phyloP scores from a whole-genome alignment of 2,888 invertebrate genomes.

The Hedya salicella region DNA sequence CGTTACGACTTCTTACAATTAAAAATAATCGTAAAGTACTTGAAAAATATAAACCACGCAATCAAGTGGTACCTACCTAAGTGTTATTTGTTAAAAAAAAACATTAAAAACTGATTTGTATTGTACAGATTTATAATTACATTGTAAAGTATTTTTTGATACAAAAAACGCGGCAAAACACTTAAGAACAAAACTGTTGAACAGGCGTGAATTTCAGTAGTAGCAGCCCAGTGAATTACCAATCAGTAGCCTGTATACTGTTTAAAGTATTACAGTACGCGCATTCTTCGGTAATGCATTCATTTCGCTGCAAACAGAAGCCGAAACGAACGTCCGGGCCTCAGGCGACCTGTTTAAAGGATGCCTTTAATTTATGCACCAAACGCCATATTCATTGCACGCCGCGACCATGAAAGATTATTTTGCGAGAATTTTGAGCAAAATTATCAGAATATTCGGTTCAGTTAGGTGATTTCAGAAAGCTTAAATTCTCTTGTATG shows the following conservation, averaged over 20 bases:
- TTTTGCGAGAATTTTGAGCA: constrained; percentile 10
- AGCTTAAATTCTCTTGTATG: too few species aligned
- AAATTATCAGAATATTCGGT: neutral
- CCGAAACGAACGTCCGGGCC: constrained; percentile 78
- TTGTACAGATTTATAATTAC: too few species aligned
- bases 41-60: too few species aligned
- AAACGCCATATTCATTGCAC: constrained; percentile 27
- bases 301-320: constrained; percentile 80
- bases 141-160: too few species aligned
- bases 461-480: neutral
- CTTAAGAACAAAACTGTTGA: neutral
- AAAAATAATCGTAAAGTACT: too few species aligned
- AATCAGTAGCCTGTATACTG: constrained; percentile 26
- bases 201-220: constrained; percentile 11
- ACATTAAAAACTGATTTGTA: too few species aligned
- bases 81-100: too few species aligned
- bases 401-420: constrained; percentile 4
- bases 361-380: constrained; percentile 37
- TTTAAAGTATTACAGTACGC: constrained; percentile 30
- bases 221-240: constrained; percentile 21
- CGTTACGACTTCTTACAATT: too few species aligned
- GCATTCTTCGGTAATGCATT: constrained; percentile 62
- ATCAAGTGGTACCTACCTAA: too few species aligned
- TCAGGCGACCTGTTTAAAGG: constrained; percentile 54
- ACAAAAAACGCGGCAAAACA: too few species aligned